Conservation (phyloP, 1,140 invertebrate genomes). For the Sarcophaga peregrina region DNA sequence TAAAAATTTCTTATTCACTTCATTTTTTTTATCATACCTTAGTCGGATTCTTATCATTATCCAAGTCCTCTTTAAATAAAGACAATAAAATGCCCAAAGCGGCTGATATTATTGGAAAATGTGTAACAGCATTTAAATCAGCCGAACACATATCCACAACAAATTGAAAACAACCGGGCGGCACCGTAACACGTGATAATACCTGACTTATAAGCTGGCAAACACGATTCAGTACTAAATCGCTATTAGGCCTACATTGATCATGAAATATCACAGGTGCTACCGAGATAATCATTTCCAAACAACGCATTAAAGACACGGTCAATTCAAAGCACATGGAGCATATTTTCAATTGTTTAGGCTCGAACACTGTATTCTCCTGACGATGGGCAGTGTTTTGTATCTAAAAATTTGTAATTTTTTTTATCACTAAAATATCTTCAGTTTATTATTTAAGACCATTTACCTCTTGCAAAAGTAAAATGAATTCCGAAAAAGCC, state of each 20-base stretch:
- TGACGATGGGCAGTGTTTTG: slow-evolving; percentile 72
- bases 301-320: slow-evolving; percentile 77
- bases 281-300: slow-evolving; percentile 82
- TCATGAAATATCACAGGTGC: slow-evolving; percentile 75
- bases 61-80: slow-evolving; percentile 71
- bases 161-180: slow-evolving; percentile 77
- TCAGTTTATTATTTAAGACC: background rate
- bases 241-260: slow-evolving; percentile 70
- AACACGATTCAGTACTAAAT: slow-evolving; percentile 74
- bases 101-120: slow-evolving; percentile 79
- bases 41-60: slow-evolving; percentile 53
- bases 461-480: slow-evolving; percentile 85
- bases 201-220: slow-evolving; percentile 80
- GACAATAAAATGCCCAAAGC: slow-evolving; percentile 76
- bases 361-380: slow-evolving; percentile 71
- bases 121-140: slow-evolving; percentile 77
- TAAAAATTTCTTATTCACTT: too few relatives aligned
- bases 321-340: slow-evolving; percentile 84
- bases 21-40: slow-evolving; percentile 47
- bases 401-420: slow-evolving; percentile 67
- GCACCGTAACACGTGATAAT: slow-evolving; percentile 76
- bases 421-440: background rate
- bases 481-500: slow-evolving; percentile 90
- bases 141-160: slow-evolving; percentile 76
- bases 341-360: slow-evolving; percentile 84